Conservation (phyloP, 2,888 invertebrate species). For the Diabrotica balteata region DNA sequence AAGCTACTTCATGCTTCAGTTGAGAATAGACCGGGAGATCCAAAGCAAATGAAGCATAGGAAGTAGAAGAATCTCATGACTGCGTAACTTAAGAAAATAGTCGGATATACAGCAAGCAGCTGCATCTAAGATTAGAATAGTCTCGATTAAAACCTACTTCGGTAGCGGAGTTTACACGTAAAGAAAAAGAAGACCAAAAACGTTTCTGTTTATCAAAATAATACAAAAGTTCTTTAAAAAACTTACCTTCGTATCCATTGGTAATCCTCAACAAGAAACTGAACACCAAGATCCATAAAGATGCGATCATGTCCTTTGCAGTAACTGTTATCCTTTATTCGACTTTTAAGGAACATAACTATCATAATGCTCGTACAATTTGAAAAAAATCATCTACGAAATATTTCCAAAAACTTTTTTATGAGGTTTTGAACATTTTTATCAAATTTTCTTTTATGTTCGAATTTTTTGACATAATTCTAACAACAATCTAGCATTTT, state of each 20-base stretch:
- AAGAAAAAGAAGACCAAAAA: neutral
- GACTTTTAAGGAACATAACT: slow-evolving; percentile 46
- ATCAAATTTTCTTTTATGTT: too few relatives aligned
- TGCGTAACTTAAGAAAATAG: too few relatives aligned
- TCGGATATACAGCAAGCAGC: neutral
- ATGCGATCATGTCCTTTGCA: slow-evolving; percentile 42
- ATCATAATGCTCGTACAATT: slow-evolving; percentile 35
- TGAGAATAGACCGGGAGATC: too few relatives aligned
- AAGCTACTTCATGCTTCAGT: too few relatives aligned
- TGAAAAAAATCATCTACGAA: slow-evolving; percentile 24
- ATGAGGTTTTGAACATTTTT: too few relatives aligned
- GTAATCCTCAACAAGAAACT: slow-evolving; percentile 36
- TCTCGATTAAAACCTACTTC: neutral
- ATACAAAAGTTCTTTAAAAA: too few relatives aligned
- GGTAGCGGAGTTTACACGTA: neutral
- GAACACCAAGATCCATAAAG: slow-evolving; percentile 41
- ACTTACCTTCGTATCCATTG: slow-evolving; percentile 46
- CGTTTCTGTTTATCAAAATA: neutral
- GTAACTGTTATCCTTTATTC: slow-evolving; percentile 38
- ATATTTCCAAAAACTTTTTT: neutral
- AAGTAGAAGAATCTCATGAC: too few relatives aligned
- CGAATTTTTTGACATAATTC: too few relatives aligned
- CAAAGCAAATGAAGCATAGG: too few relatives aligned
- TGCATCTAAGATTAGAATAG: neutral
- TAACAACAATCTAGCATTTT: too few relatives aligned